These are phyloP conservation scores for Saimiri boliviensis DNA, from an alignment of 2,113 vertebrate genomes.

Conservation along the genomic window DNA sequence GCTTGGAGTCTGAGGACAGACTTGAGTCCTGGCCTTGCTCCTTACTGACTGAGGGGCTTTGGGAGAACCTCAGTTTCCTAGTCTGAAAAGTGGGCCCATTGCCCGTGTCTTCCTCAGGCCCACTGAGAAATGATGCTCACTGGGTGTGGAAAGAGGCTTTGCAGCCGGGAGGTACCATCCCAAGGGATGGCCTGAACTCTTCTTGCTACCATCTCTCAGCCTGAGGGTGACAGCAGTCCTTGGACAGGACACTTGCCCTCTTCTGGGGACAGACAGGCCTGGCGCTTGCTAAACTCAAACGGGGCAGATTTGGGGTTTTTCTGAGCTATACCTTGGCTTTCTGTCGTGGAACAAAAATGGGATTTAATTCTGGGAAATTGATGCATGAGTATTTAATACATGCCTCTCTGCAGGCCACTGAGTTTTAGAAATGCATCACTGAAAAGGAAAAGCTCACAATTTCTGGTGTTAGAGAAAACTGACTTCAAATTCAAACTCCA, in stretches of 20 bases:
- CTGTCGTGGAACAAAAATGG: background rate
- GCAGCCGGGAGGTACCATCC: too few species aligned
- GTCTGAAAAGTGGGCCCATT: background rate
- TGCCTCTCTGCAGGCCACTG: accelerated
- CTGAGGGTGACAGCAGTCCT: too few species aligned
- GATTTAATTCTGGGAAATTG: background rate
- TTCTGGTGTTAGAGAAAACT: background rate
- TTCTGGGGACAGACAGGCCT: too few species aligned
- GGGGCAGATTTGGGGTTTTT: accelerated
- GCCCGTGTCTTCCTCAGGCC: background rate
- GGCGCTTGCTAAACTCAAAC: background rate
- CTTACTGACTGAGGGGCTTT: background rate
- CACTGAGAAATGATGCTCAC: background rate
- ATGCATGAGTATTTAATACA: accelerated
- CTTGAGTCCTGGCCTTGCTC: background rate
- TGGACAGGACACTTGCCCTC: accelerated
- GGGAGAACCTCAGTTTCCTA: background rate
- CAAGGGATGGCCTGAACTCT: accelerated
- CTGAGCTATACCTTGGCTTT: background rate
- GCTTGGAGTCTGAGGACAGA: accelerated
- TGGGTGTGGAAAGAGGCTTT: accelerated
- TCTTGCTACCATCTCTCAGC: background rate
- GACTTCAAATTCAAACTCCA: accelerated
- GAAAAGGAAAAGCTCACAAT: background rate
- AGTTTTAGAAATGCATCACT: background rate